Evolutionary conservation across 2,797 vertebrate genomes (phyloP), one percentile per base, ranked within the genome.

Genomic region (Harpagifer antarcticus): DNA sequence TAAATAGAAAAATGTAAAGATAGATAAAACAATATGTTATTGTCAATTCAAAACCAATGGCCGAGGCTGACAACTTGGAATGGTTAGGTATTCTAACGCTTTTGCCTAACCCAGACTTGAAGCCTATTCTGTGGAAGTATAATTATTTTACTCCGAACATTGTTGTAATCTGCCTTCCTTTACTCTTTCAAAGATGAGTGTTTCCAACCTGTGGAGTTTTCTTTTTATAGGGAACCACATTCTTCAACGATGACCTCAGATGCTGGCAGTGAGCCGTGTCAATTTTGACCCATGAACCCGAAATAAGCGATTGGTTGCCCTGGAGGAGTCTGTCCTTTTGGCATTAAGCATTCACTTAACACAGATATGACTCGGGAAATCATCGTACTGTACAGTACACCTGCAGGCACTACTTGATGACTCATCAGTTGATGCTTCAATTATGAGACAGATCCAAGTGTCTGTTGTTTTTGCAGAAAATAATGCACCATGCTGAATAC

Each of bases 381-480:
- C 23, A 43, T 47, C 23, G 11, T 61, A 27, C 52, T 70, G 66
- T 61, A 77, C 19, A 76, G 52, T 67, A 63, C 65, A 67, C 54
- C 77, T 87, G 68, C 52, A 43, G 48, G 72, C 43, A 81, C 59
- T 48, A 49, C 71, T 71, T 67, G 82, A 33, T 76, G 74, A 85
- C 55, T 84, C 78, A 90, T 56, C 59, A 53, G 70, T 77, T 79
- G 74, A 81, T 68, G 69, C 50, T 78, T 79, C 68, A 73, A 79
- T 78, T 62, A 5, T 71, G 65, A 78, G 59, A 61, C 52, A 6
- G 63, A 68, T 72, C 54, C 60, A 78, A 68, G 55, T n/a, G 37
- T 61, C 54, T 75, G 44, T 61, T 82, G 23, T 45, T 62, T 9
- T 57, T 47, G 17, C 60, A 48, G 20, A 49, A 14, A 71, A 70